Conservation (phyloP, 2,797 vertebrate genomes). For the Neosalanx taihuensis region DNA sequence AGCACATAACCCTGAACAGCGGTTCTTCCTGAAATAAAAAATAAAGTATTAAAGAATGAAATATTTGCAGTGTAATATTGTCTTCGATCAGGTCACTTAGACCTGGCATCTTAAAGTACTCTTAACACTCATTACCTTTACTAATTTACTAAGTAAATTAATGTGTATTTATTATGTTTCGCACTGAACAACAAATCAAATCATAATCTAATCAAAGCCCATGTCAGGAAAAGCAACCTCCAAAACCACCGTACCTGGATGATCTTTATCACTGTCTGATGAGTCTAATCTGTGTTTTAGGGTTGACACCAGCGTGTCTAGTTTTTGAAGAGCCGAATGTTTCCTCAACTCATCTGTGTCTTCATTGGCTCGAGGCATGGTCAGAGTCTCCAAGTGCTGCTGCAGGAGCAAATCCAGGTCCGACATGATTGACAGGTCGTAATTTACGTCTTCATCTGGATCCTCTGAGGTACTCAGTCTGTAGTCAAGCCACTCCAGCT, state of each 20-base stretch:
- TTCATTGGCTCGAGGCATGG: constrained; percentile 37
- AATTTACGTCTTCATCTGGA: constrained; percentile 28
- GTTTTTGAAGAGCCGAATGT: constrained; percentile 61
- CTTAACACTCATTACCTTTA: too few relatives aligned
- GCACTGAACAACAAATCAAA: not conserved
- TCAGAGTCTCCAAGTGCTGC: constrained; percentile 50
- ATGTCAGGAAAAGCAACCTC: not conserved
- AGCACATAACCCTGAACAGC: constrained; percentile 29
- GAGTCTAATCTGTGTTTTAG: constrained; percentile 60
- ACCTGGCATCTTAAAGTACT: not conserved
- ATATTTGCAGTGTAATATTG: too few relatives aligned
- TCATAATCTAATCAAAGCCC: not conserved
- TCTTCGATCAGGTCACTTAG: too few relatives aligned
- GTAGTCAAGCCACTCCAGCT: constrained; percentile 69
- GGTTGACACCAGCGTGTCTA: constrained; percentile 65
- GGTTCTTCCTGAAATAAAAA: constrained; percentile 26
- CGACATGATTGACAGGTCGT: constrained; percentile 57
- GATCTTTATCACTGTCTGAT: constrained; percentile 49
- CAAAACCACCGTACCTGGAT: constrained; percentile 63
- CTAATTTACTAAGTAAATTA: too few relatives aligned
- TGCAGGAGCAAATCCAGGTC: constrained; percentile 65
- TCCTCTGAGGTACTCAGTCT: constrained; percentile 43
- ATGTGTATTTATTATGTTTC: not conserved
- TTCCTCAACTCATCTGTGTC: constrained; percentile 42
- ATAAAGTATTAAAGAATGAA: not conserved